phyloP scores from a whole-genome alignment of 2,797 vertebrate genomes.

The Pipistrellus pipistrellus region DNA sequence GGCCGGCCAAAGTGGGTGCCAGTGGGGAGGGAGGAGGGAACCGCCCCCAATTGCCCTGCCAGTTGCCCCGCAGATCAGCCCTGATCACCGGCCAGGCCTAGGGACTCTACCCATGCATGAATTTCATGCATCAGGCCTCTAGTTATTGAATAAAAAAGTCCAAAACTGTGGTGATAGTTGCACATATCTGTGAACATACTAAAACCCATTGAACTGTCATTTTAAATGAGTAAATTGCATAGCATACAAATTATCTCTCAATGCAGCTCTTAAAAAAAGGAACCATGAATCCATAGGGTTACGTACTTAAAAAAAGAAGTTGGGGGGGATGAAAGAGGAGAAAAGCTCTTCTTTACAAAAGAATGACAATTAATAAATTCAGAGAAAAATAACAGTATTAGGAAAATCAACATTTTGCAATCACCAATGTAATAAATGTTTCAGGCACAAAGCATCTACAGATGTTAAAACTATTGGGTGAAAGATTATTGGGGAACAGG shows the following conservation, averaged over 20 bases:
- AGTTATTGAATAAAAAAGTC: not conserved
- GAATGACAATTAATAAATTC: constrained; percentile 45
- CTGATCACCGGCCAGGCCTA: too few relatives aligned
- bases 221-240: not conserved
- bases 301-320: not conserved
- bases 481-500: constrained; percentile 70
- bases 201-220: not conserved
- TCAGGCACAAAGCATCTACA: constrained; percentile 54
- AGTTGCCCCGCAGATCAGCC: too few relatives aligned
- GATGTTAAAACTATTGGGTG: constrained; percentile 59
- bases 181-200: not conserved
- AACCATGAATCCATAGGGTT: not conserved
- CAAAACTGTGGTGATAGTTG: not conserved
- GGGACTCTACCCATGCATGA: too few relatives aligned
- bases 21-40: too few relatives aligned
- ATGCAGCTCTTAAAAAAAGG: constrained; percentile 29
- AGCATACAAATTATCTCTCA: not conserved
- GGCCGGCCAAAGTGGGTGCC: too few relatives aligned
- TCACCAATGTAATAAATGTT: constrained; percentile 52
- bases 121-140: not conserved
- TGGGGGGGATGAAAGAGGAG: not conserved
- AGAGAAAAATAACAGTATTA: constrained; percentile 62
- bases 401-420: constrained; percentile 74
- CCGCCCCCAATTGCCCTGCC: too few relatives aligned
- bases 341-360: constrained; percentile 44